Base-by-base conservation (phyloP, 2,113 vertebrate genomes). In the Aix galericulata region DNA sequence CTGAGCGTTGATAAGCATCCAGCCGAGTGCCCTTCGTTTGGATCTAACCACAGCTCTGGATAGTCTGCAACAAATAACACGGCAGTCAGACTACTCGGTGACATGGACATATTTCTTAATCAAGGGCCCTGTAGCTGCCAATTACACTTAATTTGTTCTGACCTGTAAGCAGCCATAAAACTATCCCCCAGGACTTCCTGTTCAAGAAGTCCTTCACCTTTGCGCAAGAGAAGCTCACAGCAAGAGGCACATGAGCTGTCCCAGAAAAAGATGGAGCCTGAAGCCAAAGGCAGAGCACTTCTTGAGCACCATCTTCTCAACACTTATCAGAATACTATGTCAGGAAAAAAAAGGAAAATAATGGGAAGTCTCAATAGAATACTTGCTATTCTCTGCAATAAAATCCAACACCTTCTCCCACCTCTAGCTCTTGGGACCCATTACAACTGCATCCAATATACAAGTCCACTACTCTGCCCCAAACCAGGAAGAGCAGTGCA, bases 111-210 rank as follows among this genome's bases (percentile, higher is more conserved):
- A 44, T 14, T 86, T 92, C 42, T 68, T 72, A 78, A 95, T 90
- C 59, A 75, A 94, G 83, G 67, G 90, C 50, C 53, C 86, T 72
- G 50, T 58, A 88, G 88, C 86, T 86, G 66, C 81, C 88, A 66
- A 74, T 75, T 72, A 94, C 53, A 84, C 89, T 95, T 92, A 72
- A 88, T 79, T 84, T 93, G 27, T 86, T 93, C 86, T 87, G 81
- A 85, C 62, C 48, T 83, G 44, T 56, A 88, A 92, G 56, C 38
- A 84, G 46, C 26, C 66, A 87, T 44, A 87, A 86, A 91, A 82
- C 36, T 62, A 78, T 44, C n/a, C 38, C 31, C 25, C 40, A 44
- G 73, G 52, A 86, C 40, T 48, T 82, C 31, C 72, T 63, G 38
- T 64, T 74, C 44, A 13, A 86, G 82, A 74, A 81, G 56, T 60